Conservation (phyloP, 2,888 invertebrate genomes). For the Parnassius glacialis region DNA sequence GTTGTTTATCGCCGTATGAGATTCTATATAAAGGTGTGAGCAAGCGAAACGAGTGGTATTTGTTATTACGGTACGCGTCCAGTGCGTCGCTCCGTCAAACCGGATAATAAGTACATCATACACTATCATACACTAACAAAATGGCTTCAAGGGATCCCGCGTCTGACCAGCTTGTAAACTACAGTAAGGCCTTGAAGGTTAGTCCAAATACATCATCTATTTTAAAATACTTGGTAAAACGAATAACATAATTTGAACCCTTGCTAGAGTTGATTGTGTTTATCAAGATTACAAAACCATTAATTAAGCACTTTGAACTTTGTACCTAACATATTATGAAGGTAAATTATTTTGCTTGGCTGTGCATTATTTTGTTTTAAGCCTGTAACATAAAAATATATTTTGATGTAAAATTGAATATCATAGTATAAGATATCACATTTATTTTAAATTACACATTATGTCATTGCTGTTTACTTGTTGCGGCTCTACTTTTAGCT, state of each 20-base stretch:
- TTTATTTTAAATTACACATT: no score
- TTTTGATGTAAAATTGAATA: no score
- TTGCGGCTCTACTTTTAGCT: no score
- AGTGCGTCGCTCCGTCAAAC: constrained; percentile 53
- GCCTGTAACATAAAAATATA: no score
- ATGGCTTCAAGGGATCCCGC: constrained; percentile 82
- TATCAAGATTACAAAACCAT: constrained; percentile 3
- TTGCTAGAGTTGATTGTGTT: neutral
- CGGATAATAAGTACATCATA: constrained; percentile 4
- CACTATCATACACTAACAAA: constrained; percentile 21
- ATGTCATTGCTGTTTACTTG: no score
- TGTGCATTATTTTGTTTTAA: no score
- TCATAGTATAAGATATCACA: no score
- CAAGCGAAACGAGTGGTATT: constrained; percentile 44
- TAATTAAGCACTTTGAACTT: constrained; percentile 12
- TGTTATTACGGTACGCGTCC: constrained; percentile 53
- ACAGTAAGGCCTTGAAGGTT: constrained; percentile 82
- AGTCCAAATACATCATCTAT: constrained; percentile 30
- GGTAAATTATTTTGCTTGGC: no score
- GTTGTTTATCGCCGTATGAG: constrained; percentile 53
- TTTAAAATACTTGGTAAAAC: neutral
- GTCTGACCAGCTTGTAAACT: constrained; percentile 82
- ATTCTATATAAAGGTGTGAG: constrained; percentile 22
- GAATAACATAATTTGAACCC: neutral
- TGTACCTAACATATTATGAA: constrained; percentile 2